Evolutionary conservation across 2,888 invertebrate genomes (phyloP).

Genomic region (Diabrotica balteata): DNA sequence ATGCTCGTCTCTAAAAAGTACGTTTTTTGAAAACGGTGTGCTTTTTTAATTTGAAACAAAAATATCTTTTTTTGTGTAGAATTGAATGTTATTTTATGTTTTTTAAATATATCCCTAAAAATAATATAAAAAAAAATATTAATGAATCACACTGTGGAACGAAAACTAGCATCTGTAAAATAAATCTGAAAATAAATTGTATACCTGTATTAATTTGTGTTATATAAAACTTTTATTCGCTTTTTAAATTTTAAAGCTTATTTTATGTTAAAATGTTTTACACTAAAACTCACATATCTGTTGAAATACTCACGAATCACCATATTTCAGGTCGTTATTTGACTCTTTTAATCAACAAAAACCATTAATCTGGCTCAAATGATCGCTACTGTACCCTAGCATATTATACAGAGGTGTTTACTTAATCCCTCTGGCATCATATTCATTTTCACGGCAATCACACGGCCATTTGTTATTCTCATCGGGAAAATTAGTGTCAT

Average conservation of each 20-base stretch:
- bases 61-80: no score
- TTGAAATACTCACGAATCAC: neutral
- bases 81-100: no score
- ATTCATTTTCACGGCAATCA: constrained; percentile 20
- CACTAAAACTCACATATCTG: no score
- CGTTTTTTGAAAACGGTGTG: no score
- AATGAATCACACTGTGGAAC: no score
- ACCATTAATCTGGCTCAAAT: constrained; percentile 13
- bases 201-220: neutral
- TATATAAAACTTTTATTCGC: neutral
- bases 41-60: no score
- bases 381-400: neutral
- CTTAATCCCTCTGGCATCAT: constrained; percentile 12
- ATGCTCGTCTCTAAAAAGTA: no score
- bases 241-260: no score
- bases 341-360: constrained; percentile 14
- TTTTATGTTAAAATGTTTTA: no score
- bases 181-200: neutral
- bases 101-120: no score
- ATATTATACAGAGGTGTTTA: constrained; percentile 25
- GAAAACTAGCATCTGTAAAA: neutral
- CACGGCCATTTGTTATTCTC: constrained; percentile 24
- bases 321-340: constrained; percentile 6
- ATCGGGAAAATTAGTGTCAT: constrained; percentile 21
- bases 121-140: no score